Base-by-base conservation (phyloP, 2,888 invertebrate genomes). In the Philaethria dido region DNA sequence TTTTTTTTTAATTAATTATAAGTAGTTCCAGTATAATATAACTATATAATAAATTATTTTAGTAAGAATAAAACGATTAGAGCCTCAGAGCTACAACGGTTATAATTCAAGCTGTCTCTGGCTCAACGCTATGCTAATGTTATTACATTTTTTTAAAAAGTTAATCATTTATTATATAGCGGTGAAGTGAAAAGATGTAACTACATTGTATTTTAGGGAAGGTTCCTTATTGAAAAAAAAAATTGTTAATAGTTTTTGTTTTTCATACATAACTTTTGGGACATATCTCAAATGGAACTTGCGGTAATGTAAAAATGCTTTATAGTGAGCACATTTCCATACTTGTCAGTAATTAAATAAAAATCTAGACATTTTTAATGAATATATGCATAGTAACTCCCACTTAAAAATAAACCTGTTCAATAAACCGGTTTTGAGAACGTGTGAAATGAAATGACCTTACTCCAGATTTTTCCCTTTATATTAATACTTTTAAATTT, bases 381-480 rank as follows among this genome's bases (percentile, higher is more conserved):
- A 25, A n/a, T 8, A 4, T 9, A 29, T 52, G n/a, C 29, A 16
- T 52, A 33, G n/a, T 0, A 6, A 33, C 52, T 33, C 11, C 52
- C 29, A 52, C 11, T 52, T 52, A 11, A 29, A 52, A 52, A 50
- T 48, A 33, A 52, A 52, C 29, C 52, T 16, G 29, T 52, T 52
- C 16, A 33, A 13, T 16, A 52, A 16, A 16, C 52, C 16, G 16
- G 52, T 52, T 29, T 4, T 33, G 16, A 52, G 16, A 52, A 33
- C 29, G 52, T 52, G 52, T 52, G 16, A 52, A 52, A 52, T 52
- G 16, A 52, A 29, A 29, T 11, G 52, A 52, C 52, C 52, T 52
- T 52, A 52, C 52, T 52, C 52, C 16, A 52, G 29, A 52, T 52
- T 52, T 50, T 52, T 52, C 52, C 29, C 52, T 52, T 52, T 52